phyloP scores from a whole-genome alignment of 2,888 invertebrate species.

The Himalopsyche anomala region DNA sequence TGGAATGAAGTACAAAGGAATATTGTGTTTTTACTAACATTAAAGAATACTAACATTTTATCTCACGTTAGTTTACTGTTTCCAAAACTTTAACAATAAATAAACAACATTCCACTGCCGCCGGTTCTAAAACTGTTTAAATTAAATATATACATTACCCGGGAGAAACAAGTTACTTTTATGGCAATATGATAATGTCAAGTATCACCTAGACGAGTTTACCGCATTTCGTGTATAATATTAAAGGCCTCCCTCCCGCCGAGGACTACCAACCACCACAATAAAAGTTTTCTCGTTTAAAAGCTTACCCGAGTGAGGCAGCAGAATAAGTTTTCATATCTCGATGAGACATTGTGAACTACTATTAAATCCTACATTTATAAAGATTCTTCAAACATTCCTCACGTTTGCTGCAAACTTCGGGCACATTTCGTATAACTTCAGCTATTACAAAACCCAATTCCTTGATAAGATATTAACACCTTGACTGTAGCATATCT shows the following conservation, averaged over 20 bases:
- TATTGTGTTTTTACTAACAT: no score
- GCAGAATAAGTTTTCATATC: conserved; percentile 1
- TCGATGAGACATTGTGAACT: conserved; percentile 19
- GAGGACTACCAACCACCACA: neutral
- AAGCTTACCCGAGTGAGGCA: neutral
- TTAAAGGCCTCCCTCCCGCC: neutral
- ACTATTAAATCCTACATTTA: neutral
- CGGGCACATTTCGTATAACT: no score
- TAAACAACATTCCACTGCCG: neutral
- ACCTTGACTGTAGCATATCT: no score
- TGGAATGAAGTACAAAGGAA: no score
- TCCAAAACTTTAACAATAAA: conserved; percentile 20
- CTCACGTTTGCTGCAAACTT: neutral
- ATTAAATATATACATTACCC: conserved; percentile 12
- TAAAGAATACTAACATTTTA: no score
- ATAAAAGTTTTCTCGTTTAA: conserved; percentile 34
- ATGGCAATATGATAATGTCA: conserved; percentile 19
- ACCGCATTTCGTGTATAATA: conserved; percentile 28
- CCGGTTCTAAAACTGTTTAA: conserved; percentile 7
- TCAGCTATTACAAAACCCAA: no score
- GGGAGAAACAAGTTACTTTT: neutral
- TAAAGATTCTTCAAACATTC: conserved; percentile 18
- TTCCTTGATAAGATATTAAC: no score
- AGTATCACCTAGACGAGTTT: conserved; percentile 27
- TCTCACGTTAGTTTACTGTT: neutral